Base-by-base conservation (phyloP, 92 coral and sea anemone species). In the Palythoa grandiflora region DNA sequence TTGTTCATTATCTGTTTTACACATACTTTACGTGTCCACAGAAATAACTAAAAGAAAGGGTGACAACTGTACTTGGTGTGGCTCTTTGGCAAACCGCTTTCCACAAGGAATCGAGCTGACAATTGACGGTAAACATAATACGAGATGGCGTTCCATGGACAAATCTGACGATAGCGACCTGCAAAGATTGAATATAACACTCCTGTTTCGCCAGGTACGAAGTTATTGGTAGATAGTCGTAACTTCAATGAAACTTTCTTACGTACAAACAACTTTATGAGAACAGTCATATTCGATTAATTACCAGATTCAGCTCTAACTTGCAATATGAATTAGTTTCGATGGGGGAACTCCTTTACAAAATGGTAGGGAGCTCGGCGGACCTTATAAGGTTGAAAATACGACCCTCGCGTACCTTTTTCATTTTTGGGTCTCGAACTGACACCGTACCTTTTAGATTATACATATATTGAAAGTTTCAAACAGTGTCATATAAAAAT, bases 101-200 rank as follows among this genome's bases (percentile, higher is more conserved):
- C 57, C 50, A 16, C 72, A 79, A 7, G 72, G 55, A 11, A 40
- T 80, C 57, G 74, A 63, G 59, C 19, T 80, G 57, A 59, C 74
- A n/a, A 61, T 65, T 63, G 85, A 80, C 17, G 73, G 85, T 11
- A 70, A 80, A 70, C 85, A 47, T 2, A 80, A 80, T 16, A 80
- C 85, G 19, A 80, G 85, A 28, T 80, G 85, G 85, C 75, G 85
- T 39, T 80, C 85, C 9, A 9, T 40, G 59, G 73, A 39, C 10
- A 80, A 80, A 53, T 80, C 72, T 65, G 44, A 38, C 35, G 11
- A n/a, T 5, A 63, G 57, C 63, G 85, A 80, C 7, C 59, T 80
- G 39, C 85, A 80, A 68, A 51, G 44, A 39, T 5, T 80, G 60
- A 80, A 80, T 19, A 44, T 80, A 5, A 80, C 85, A 40, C 73